phyloP scores from a whole-genome alignment of 2,113 vertebrate genomes.

The Lycaon pictus region DNA sequence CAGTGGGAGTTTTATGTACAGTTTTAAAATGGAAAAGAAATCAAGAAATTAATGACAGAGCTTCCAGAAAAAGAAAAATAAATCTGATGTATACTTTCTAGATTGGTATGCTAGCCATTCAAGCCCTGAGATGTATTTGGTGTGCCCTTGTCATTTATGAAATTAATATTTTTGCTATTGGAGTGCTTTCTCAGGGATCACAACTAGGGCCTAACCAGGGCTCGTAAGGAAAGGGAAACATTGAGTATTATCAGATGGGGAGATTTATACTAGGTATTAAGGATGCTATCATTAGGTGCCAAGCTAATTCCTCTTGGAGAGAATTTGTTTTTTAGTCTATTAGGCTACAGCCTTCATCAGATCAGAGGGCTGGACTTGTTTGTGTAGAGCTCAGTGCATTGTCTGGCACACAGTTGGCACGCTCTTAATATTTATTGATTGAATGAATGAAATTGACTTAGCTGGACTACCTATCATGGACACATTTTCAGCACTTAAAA shows the following conservation, averaged over 20 bases:
- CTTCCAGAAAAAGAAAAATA: neutral
- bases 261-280: neutral
- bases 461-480: neutral
- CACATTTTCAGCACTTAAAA: neutral
- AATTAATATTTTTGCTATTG: slow-evolving; percentile 5
- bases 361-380: neutral
- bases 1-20: neutral
- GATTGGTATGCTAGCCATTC: neutral
- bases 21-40: neutral
- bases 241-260: neutral
- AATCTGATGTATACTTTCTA: neutral
- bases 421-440: neutral
- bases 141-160: neutral
- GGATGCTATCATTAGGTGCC: neutral
- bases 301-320: neutral
- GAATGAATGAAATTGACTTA: neutral
- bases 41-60: neutral
- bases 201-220: neutral
- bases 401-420: neutral
- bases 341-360: neutral
- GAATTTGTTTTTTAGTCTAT: neutral
- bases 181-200: neutral
- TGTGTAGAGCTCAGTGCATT: neutral
- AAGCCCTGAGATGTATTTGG: neutral
- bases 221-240: neutral